phyloP scores from a whole-genome alignment of 2,797 vertebrate species.

The Rhinophrynus dorsalis region DNA sequence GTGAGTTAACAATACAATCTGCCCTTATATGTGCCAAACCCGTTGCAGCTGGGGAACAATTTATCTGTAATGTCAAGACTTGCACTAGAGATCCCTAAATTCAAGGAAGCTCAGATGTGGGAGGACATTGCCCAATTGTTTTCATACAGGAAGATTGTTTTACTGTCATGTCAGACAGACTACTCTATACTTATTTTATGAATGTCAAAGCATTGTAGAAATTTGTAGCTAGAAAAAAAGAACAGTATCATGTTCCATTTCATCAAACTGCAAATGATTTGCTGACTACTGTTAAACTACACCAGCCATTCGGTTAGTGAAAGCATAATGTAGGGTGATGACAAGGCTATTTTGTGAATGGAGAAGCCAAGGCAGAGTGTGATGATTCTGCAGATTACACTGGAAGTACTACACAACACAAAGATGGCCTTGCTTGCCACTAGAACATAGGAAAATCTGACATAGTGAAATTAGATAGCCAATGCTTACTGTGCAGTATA shows the following conservation, averaged over 20 bases:
- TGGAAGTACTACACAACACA: constrained; percentile 7
- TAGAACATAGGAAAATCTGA: constrained; percentile 26
- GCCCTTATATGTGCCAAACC: constrained; percentile 12
- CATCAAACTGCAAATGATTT: background rate
- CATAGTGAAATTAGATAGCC: constrained; percentile 33
- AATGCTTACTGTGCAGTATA: background rate
- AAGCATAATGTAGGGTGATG: constrained; percentile 61
- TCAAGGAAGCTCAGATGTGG: constrained; percentile 6
- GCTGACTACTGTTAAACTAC: constrained; percentile 18
- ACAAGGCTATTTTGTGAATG: constrained; percentile 69
- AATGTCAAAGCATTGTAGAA: background rate
- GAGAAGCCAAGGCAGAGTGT: constrained; percentile 67
- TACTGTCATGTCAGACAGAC: background rate
- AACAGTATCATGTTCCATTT: background rate
- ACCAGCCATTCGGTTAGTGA: background rate
- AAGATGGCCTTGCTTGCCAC: constrained; percentile 7
- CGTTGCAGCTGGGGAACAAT: background rate
- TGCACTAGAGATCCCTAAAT: background rate
- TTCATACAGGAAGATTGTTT: background rate
- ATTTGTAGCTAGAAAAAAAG: background rate
- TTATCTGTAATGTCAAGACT: background rate
- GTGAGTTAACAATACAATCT: constrained; percentile 15
- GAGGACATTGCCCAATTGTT: background rate
- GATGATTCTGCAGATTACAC: constrained; percentile 54
- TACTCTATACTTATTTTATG: background rate